Conservation (phyloP, 2,113 vertebrate species). For the Brachirus orientalis region DNA sequence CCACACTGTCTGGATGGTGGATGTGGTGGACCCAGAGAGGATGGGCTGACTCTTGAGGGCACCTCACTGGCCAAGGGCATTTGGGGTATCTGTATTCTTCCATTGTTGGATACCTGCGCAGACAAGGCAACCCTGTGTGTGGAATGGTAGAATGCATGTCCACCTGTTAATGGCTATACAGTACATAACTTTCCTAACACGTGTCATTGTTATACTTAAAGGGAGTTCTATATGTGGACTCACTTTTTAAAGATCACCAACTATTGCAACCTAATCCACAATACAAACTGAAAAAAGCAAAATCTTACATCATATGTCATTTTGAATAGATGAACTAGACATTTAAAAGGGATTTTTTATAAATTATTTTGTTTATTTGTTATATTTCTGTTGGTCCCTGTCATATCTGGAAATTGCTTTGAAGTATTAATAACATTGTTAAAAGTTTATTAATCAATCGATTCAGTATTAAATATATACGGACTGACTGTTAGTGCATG, state of each 20-base stretch:
- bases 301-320: too few relatives aligned
- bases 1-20: conserved; percentile 3
- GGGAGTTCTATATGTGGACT: neutral
- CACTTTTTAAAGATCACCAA: too few relatives aligned
- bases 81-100: neutral
- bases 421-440: too few relatives aligned
- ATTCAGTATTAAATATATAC: neutral
- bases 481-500: neutral
- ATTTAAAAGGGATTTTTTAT: too few relatives aligned
- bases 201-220: neutral
- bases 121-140: conserved; percentile 25
- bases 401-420: too few relatives aligned
- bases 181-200: neutral
- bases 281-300: too few relatives aligned
- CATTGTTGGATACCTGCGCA: conserved; percentile 4
- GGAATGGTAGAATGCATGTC: neutral
- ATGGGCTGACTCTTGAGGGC: neutral
- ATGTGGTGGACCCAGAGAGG: neutral
- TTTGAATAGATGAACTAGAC: too few relatives aligned
- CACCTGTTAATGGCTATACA: neutral
- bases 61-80: neutral
- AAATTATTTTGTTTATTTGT: too few relatives aligned
- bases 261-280: too few relatives aligned
- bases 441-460: neutral
- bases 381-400: too few relatives aligned